Percentiles rank a stretch among this genome's conserved stretches.
Conservation (phyloP, 2,888 invertebrate genomes). For the Stenichneumon culpator region DNA sequence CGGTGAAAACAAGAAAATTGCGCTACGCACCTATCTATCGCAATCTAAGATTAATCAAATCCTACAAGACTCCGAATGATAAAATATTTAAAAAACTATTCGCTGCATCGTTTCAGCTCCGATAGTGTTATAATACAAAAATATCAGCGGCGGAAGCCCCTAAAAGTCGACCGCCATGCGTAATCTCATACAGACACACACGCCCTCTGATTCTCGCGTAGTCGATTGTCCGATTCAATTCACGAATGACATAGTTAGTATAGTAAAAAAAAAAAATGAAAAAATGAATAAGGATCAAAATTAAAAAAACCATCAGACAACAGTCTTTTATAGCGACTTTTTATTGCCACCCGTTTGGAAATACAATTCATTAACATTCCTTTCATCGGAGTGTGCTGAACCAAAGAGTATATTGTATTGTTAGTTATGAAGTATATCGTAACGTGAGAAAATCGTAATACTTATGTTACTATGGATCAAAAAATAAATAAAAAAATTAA, state of each 20-base stretch:
- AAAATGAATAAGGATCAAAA: background rate
- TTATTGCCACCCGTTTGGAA: slow-evolving; percentile 41
- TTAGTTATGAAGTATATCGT: slow-evolving; percentile 43
- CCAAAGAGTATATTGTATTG: slow-evolving; percentile 57
- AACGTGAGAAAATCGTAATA: slow-evolving; percentile 23
- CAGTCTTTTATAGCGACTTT: slow-evolving; percentile 44
- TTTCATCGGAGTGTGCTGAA: slow-evolving; percentile 43
- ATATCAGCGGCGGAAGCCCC: background rate
- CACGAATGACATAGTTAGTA: background rate
- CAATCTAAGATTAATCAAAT: slow-evolving; percentile 47
- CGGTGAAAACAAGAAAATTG: background rate
- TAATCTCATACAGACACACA: background rate
- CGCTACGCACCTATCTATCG: slow-evolving; percentile 37
- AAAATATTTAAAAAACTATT: slow-evolving; percentile 22
- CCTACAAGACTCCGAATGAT: slow-evolving; percentile 39
- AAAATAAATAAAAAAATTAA: background rate
- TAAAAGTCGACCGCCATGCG: background rate
- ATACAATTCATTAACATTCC: slow-evolving; percentile 51
- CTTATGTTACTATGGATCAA: background rate
- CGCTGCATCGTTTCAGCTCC: slow-evolving; percentile 17
- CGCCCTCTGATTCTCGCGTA: background rate
- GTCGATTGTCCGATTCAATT: background rate
- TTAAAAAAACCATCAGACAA: background rate
- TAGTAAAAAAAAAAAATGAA: slow-evolving; percentile 26
- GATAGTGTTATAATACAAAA: background rate